phyloP scores from a whole-genome alignment of 2,113 vertebrate species.

The Colius striatus region DNA sequence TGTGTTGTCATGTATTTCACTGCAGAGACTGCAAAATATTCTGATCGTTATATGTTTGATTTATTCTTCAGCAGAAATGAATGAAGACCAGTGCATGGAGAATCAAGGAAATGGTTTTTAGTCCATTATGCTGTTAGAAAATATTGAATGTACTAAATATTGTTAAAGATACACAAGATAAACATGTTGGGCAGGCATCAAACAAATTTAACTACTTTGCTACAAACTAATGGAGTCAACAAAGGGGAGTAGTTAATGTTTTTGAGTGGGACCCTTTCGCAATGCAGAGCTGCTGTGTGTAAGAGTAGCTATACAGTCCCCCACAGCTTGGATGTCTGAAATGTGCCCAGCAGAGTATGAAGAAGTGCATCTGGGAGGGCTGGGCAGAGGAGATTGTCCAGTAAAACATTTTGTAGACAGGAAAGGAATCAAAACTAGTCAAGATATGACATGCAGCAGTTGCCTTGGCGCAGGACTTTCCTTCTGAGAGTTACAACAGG shows the following conservation, averaged over 20 bases:
- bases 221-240: background rate
- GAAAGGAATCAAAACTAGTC: background rate
- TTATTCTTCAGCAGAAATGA: background rate
- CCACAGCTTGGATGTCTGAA: background rate
- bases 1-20: background rate
- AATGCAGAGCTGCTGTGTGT: background rate
- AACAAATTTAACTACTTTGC: background rate
- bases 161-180: background rate
- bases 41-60: background rate
- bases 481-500: background rate
- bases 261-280: background rate
- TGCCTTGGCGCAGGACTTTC: background rate
- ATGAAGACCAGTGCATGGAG: background rate
- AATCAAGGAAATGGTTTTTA: background rate
- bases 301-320: background rate
- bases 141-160: background rate
- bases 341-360: background rate
- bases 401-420: background rate
- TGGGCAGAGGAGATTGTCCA: background rate
- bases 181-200: background rate
- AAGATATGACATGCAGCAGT: accelerated
- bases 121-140: background rate
- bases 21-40: background rate
- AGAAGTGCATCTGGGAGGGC: background rate
- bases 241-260: background rate